These are phyloP conservation scores for Chiloscyllium punctatum DNA, from an alignment of 2,797 vertebrate species.

Conservation along the genomic window DNA sequence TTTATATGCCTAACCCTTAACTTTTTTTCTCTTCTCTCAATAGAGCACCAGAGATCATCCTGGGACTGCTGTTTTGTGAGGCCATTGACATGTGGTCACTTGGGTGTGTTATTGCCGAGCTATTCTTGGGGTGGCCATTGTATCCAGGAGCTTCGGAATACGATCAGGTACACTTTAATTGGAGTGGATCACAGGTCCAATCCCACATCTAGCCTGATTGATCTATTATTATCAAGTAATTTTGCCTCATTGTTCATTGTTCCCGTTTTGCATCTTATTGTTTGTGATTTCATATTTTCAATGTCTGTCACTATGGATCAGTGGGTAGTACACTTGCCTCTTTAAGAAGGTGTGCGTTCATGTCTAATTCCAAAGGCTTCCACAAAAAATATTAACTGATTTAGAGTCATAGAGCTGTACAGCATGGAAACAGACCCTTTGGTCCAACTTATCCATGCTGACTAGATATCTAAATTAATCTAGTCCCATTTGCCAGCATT, in stretches of 20 bases:
- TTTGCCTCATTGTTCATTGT: not conserved
- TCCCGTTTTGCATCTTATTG: not conserved
- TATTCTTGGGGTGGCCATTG: constrained; percentile 94
- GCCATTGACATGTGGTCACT: constrained; percentile 99
- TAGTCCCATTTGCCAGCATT: no score
- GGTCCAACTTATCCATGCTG: no score
- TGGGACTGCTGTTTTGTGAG: constrained; percentile 93
- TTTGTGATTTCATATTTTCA: not conserved
- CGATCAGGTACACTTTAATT: constrained; percentile 76
- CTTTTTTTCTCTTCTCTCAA: constrained; percentile 25
- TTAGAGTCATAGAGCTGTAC: not conserved
- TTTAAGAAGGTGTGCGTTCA: not conserved
- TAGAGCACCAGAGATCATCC: constrained; percentile 97
- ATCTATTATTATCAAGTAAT: not conserved
- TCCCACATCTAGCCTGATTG: no score
- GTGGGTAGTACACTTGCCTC: not conserved
- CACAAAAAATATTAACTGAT: not conserved
- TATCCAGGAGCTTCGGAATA: constrained; percentile 95
- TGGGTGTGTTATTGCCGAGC: constrained; percentile 94
- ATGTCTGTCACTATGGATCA: not conserved
- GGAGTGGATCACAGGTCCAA: constrained; percentile 45
- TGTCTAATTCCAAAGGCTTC: not conserved
- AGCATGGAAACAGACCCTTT: no score
- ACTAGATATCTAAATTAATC: no score
- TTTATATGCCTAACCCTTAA: not conserved